Conservation (phyloP, 2,888 invertebrate genomes). For the Noctuana brunneofusca region DNA sequence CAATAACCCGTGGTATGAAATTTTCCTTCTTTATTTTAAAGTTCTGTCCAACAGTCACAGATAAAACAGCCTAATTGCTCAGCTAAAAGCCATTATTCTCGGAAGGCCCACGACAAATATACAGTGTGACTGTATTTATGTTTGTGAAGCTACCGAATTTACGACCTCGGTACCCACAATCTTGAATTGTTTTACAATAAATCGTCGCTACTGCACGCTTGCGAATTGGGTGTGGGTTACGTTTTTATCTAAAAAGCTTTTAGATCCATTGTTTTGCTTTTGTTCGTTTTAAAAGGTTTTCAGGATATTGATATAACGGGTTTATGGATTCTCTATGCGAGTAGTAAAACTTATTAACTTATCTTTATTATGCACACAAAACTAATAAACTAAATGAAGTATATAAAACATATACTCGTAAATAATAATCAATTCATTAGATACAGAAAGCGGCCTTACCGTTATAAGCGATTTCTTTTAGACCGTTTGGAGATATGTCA, state of each 20-base stretch:
- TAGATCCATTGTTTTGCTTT: conserved; percentile 5
- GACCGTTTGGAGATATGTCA: too few species aligned
- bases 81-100: conserved; percentile 32
- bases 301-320: neutral
- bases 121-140: conserved; percentile 30
- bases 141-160: conserved; percentile 31
- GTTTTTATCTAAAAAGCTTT: conserved; percentile 33
- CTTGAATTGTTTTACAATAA: conserved; percentile 34
- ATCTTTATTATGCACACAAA: neutral
- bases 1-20: neutral
- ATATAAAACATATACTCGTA: too few species aligned
- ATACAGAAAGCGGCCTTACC: too few species aligned
- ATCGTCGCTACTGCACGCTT: conserved; percentile 19
- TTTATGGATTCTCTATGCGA: neutral
- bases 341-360: neutral
- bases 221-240: conserved; percentile 20
- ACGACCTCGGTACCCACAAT: conserved; percentile 28
- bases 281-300: neutral
- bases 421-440: too few species aligned
- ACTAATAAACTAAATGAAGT: too few species aligned
- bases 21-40: conserved; percentile 1
- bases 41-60: conserved; percentile 12
- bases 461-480: too few species aligned
- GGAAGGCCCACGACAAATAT: conserved; percentile 29
- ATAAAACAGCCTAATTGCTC: conserved; percentile 32